Evolutionary conservation across 2,113 vertebrate genomes (phyloP).

Genomic region (Vidua chalybeata): DNA sequence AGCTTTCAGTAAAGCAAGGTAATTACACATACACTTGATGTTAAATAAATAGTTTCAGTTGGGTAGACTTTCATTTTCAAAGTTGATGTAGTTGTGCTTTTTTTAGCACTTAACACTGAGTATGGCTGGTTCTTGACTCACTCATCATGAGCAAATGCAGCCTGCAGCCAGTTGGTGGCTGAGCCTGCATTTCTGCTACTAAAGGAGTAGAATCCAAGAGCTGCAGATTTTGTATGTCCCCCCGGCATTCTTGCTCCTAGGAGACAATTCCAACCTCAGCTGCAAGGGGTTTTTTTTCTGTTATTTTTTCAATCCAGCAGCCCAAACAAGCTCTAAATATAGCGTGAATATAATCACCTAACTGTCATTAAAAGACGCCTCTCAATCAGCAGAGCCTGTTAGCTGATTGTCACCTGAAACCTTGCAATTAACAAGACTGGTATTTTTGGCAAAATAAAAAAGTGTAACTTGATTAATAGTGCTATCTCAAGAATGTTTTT

Average conservation of each 20-base stretch:
- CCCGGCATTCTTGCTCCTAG: background rate
- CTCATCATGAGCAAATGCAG: background rate
- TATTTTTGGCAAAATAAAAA: conserved; percentile 19
- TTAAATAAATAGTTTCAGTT: background rate
- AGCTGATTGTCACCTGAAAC: conserved; percentile 24
- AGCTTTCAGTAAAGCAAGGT: background rate
- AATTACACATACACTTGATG: background rate
- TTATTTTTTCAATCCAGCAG: background rate
- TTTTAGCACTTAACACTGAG: background rate
- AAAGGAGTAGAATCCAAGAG: background rate
- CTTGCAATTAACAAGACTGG: conserved; percentile 22
- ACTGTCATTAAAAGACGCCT: conserved; percentile 6
- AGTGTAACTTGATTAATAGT: background rate
- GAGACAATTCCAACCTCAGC: background rate
- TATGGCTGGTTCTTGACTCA: background rate
- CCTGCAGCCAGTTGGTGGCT: background rate
- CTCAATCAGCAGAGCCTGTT: conserved; percentile 17
- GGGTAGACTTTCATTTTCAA: background rate
- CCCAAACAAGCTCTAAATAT: conserved; percentile 12
- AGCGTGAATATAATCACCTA: background rate
- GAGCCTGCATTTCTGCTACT: background rate
- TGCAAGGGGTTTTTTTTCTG: background rate
- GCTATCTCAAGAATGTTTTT: background rate
- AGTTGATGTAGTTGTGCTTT: background rate
- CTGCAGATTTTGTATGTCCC: background rate